Percentiles rank a stretch among this genome's conserved stretches.
These are phyloP conservation scores for Phymanthus crucifer DNA, from an alignment of 92 coral and sea anemone species.

Conservation along the genomic window DNA sequence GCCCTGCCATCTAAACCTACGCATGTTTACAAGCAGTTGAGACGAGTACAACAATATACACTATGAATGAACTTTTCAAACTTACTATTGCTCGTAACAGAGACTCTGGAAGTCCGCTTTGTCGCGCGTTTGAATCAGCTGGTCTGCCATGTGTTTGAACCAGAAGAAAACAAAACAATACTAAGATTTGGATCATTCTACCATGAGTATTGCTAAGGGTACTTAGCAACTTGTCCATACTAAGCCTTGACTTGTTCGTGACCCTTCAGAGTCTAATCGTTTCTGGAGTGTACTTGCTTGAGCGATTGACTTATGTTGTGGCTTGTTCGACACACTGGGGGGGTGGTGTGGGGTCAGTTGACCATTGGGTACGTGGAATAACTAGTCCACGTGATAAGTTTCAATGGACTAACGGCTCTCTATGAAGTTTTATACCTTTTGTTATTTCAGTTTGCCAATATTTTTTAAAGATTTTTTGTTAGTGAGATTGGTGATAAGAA, in stretches of 20 bases:
- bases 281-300: too few species aligned
- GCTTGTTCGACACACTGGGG: too few species aligned
- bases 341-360: too few species aligned
- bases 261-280: constrained; percentile 13
- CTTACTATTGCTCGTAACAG: constrained; percentile 19
- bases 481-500: too few species aligned
- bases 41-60: background rate
- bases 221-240: constrained; percentile 27
- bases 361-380: too few species aligned
- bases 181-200: constrained; percentile 4
- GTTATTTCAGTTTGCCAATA: too few species aligned
- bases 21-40: constrained; percentile 2
- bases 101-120: background rate
- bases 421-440: too few species aligned
- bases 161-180: constrained; percentile 1
- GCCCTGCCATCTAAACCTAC: background rate
- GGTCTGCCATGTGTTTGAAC: constrained; percentile 22
- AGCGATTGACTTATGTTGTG: too few species aligned
- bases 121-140: background rate
- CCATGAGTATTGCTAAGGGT: constrained; percentile 20
- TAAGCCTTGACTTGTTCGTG: constrained; percentile 10
- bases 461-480: too few species aligned
- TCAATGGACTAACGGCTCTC: too few species aligned
- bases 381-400: too few species aligned
- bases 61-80: background rate